Percentiles rank a stretch among this genome's conserved stretches.
Conservation (phyloP, 2,113 vertebrate species). For the Lophius piscatorius region DNA sequence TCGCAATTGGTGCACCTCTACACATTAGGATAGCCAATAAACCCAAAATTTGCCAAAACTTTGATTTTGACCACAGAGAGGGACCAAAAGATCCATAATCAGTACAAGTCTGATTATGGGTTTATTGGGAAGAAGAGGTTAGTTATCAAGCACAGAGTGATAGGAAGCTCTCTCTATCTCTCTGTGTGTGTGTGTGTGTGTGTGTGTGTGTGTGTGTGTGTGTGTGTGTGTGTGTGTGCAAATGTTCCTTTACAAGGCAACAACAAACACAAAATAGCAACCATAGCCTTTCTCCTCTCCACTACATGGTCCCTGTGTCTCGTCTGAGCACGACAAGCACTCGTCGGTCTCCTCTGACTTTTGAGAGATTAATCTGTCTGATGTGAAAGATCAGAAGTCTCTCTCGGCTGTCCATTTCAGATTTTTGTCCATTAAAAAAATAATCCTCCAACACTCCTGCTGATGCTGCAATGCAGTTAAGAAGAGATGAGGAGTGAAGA, state of each 20-base stretch:
- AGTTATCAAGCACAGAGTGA: no score
- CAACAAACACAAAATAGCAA: slow-evolving; percentile 30
- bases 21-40: no score
- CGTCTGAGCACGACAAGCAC: slow-evolving; percentile 35
- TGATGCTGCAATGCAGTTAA: background rate
- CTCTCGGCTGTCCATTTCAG: background rate
- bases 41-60: no score
- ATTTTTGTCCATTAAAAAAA: background rate
- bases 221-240: background rate
- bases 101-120: no score
- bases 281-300: slow-evolving; percentile 8
- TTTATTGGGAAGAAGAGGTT: no score
- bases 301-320: slow-evolving; percentile 6
- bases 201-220: no score
- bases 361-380: slow-evolving; percentile 11
- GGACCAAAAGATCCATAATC: no score
- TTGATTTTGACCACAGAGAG: no score
- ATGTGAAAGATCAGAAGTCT: slow-evolving; percentile 23
- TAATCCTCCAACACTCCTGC: background rate
- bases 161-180: no score
- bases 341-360: slow-evolving; percentile 46
- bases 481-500: background rate
- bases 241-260: slow-evolving; percentile 4
- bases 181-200: no score
- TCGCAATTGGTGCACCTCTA: no score